Base-by-base conservation (phyloP, 2,113 vertebrate species). In the Taxidea taxus region DNA sequence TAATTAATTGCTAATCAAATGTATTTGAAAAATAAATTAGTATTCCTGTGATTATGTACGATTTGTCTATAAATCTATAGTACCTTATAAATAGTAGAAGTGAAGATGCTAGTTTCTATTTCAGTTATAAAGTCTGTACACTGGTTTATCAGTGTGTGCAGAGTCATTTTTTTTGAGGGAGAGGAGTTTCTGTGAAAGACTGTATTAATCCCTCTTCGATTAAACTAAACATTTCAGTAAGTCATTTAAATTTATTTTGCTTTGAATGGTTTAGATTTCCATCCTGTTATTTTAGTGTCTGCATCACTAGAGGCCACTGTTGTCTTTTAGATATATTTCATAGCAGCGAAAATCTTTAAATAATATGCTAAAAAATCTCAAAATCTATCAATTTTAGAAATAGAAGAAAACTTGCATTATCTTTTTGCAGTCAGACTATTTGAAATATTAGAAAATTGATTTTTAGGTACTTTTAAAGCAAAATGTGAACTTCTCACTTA, bases 261-360 rank as follows among this genome's bases (percentile, higher is more conserved):
- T 85, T 70, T 34, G 7, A 37, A 39, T 87, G 23, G 9, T 49
- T 89, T 42, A 72, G 49, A 60, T 91, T 23, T 68, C 15, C 11
- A 20, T 37, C 16, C 27, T 83, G 74, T 31, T 60, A 66, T 74
- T 90, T 94, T 64, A 74, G 4, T 3, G 20, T 64, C 72, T 58
- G 0, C 3, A 18, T 72, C 97, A 88, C 97, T 97, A 96, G 98
- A 87, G 96, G 98, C 27, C 74, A 58, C 92, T 93, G 85, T 92
- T 97, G 94, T 44, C 75, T 92, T 49, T 87, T 82, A 2, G 0
- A 81, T 72, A 4, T n/a, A 60, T 34, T 87, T 58, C 14, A 0
- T 25, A 49, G 39, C 8, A 14, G 0, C 0, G 0, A 12, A 75
- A 2, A 10, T 34, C 23, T 95, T 70, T 80, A 49, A 66, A 34